These are phyloP conservation scores for Gambelia wislizenii DNA, from an alignment of 2,797 vertebrate species.

Conservation along the genomic window DNA sequence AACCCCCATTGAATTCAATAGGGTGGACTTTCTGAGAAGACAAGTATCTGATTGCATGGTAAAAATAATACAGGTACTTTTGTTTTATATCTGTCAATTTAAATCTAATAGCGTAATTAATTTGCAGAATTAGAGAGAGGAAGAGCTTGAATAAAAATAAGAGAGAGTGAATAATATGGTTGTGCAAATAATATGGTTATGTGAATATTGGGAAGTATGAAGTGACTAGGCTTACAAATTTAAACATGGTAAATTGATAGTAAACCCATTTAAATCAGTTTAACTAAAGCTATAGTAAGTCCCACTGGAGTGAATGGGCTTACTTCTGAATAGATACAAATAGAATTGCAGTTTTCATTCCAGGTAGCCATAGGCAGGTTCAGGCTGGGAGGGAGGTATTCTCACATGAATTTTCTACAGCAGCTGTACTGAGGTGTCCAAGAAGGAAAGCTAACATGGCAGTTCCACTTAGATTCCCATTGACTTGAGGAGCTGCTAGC, in stretches of 20 bases:
- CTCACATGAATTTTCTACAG: background rate
- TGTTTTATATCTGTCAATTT: background rate
- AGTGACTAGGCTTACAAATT: background rate
- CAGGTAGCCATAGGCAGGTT: background rate
- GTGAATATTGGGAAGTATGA: background rate
- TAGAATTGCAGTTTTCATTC: background rate
- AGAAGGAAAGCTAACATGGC: background rate
- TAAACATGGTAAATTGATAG: background rate
- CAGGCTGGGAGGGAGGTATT: background rate
- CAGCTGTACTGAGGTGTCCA: background rate
- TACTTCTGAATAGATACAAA: background rate
- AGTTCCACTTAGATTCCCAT: background rate
- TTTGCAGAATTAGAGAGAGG: slow-evolving; percentile 13
- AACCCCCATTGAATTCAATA: background rate
- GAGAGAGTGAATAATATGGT: background rate
- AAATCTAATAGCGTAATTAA: rapidly evolving
- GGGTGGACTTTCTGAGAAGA: background rate
- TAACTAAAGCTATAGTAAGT: background rate
- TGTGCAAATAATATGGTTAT: background rate
- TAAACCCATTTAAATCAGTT: background rate
- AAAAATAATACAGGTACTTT: background rate
- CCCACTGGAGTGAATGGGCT: background rate
- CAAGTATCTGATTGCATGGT: background rate
- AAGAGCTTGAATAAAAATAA: no score
- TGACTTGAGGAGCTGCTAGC: background rate